Evolutionary conservation across 2,888 invertebrate species (phyloP), one percentile per base, ranked within the genome.

Genomic region (Pachymerium ferrugineum): DNA sequence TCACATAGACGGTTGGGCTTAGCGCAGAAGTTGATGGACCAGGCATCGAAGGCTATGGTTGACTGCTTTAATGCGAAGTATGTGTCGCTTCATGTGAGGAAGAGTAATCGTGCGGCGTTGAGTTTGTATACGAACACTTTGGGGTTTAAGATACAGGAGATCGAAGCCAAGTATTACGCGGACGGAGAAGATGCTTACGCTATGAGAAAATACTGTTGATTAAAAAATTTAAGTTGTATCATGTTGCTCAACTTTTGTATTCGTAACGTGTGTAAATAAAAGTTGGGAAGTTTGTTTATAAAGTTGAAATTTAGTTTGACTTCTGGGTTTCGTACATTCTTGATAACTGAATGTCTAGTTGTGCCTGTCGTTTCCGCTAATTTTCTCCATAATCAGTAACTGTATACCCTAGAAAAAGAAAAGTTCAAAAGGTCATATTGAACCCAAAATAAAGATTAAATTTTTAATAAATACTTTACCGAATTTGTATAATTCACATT

Each of bases 171-270:
- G 83, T 99, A 99, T 84, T 99, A 99, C 85, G 99, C 99, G 0
- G 99, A 99, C 83, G 99, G 99, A 0, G 99, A 99, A 84, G 99
- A 99, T 85, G 99, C 99, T 0, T 99, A 96, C 83, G 98, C 98
- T 3, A 99, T 99, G 99, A 92, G n/a, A n/a, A n/a, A n/a, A n/a
- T n/a, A n/a, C n/a, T n/a, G n/a, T n/a, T n/a, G n/a, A n/a, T n/a
- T n/a, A n/a, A n/a, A n/a, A n/a, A n/a, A n/a, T n/a, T n/a, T n/a
- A n/a, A n/a, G n/a, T n/a, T n/a, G n/a, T n/a, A n/a, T n/a, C n/a
- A n/a, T n/a, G n/a, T n/a, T n/a, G n/a, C n/a, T n/a, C n/a, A n/a
- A n/a, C n/a, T n/a, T n/a, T n/a, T n/a, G n/a, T n/a, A n/a, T n/a
- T n/a, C n/a, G n/a, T n/a, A n/a, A n/a, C n/a, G n/a, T n/a, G n/a